phyloP scores from a whole-genome alignment of 2,888 invertebrate species.

The Andrena minutula region DNA sequence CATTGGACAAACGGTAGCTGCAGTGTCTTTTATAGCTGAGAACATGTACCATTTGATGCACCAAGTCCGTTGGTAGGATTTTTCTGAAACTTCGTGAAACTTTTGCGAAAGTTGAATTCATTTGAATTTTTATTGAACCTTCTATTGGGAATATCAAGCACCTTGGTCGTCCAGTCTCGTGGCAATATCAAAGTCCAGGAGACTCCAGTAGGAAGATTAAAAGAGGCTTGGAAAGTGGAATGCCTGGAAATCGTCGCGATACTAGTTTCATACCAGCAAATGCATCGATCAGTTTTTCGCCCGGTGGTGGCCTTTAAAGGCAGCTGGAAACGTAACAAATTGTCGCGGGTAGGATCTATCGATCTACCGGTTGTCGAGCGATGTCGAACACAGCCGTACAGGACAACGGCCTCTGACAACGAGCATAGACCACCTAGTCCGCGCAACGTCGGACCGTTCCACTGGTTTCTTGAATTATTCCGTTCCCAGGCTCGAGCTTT shows the following conservation, averaged over 20 bases:
- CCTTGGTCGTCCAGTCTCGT: too few species aligned
- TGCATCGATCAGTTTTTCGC: slow-evolving; percentile 1
- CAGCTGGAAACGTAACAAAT: slow-evolving; percentile 14
- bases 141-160: too few species aligned
- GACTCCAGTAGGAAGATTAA: background rate
- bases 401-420: slow-evolving; percentile 33
- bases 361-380: slow-evolving; percentile 15
- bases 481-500: background rate
- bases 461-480: slow-evolving; percentile 17
- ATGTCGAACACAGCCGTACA: background rate
- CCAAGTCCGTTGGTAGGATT: too few species aligned
- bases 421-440: slow-evolving; percentile 21
- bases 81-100: too few species aligned
- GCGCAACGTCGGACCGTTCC: background rate
- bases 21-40: too few species aligned
- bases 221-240: background rate
- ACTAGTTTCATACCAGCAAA: slow-evolving; percentile 1
- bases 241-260: background rate
- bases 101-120: too few species aligned
- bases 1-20: too few species aligned
- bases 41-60: too few species aligned
- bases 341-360: slow-evolving; percentile 21
- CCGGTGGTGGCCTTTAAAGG: background rate
- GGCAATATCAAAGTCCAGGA: background rate
- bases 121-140: too few species aligned